phyloP scores from a whole-genome alignment of 2,113 vertebrate species.

The Atherinomorus stipes region DNA sequence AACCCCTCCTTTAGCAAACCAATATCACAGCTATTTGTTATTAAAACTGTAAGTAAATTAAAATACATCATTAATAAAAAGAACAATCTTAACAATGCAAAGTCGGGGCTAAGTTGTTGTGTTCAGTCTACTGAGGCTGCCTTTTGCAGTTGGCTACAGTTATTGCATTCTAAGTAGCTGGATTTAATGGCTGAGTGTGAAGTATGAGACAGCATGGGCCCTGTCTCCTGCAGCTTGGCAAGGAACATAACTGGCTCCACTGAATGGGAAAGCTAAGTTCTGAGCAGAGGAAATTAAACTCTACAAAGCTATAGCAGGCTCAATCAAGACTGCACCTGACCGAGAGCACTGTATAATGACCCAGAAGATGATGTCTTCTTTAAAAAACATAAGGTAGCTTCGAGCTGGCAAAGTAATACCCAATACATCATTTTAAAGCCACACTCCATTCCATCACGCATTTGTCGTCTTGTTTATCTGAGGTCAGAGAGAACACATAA shows the following conservation, averaged over 20 bases:
- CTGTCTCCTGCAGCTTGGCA: conserved; percentile 69
- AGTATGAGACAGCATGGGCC: conserved; percentile 64
- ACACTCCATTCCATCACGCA: not conserved
- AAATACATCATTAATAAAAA: not conserved
- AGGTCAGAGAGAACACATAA: no score
- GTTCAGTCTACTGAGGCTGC: not conserved
- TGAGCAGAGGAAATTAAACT: conserved; percentile 55
- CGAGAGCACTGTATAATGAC: not conserved
- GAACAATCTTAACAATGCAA: conserved; percentile 27
- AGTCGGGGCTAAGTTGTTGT: conserved; percentile 17
- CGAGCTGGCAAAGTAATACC: not conserved
- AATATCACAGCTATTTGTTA: not conserved
- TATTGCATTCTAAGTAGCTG: conserved; percentile 71
- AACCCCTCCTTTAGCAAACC: conserved; percentile 16
- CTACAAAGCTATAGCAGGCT: conserved; percentile 13
- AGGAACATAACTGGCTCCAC: conserved; percentile 48
- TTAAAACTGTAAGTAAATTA: not conserved
- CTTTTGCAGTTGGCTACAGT: conserved; percentile 54
- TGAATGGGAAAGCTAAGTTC: conserved; percentile 39
- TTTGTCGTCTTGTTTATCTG: not conserved
- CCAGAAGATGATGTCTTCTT: not conserved
- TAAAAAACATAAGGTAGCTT: not conserved
- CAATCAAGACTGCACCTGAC: conserved; percentile 9
- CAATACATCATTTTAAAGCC: not conserved
- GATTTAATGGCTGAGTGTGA: conserved; percentile 60